Evolutionary conservation across 2,888 invertebrate species (phyloP).

Genomic region (Troides helena): DNA sequence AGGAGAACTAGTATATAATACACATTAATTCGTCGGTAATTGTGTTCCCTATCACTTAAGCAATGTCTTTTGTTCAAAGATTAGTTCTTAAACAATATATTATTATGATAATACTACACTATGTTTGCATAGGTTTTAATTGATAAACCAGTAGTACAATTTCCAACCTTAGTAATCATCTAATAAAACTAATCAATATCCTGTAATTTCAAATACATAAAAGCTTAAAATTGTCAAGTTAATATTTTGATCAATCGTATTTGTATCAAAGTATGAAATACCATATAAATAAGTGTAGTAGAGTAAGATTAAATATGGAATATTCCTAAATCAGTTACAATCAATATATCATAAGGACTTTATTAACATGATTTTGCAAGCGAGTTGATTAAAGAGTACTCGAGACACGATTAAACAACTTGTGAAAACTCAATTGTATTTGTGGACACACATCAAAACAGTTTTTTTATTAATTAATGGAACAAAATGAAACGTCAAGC

Average conservation of each 20-base stretch:
- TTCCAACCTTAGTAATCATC: neutral
- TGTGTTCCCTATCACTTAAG: neutral
- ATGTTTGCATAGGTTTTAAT: neutral
- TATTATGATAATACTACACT: neutral
- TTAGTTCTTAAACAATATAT: neutral
- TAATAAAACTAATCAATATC: too few species aligned
- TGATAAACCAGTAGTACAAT: neutral
- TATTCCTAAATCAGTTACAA: constrained; percentile 5
- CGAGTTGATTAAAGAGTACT: constrained; percentile 18
- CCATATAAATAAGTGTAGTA: neutral
- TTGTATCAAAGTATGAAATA: neutral
- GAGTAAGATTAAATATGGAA: neutral
- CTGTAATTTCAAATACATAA: too few species aligned
- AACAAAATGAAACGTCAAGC: constrained; percentile 10
- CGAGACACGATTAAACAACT: constrained; percentile 11
- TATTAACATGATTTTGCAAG: constrained; percentile 16
- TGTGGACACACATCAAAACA: neutral
- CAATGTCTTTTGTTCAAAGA: neutral
- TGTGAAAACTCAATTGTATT: constrained; percentile 5
- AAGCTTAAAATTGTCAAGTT: too few species aligned
- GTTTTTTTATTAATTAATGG: neutral
- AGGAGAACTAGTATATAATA: neutral
- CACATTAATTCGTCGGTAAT: neutral
- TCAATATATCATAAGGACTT: constrained; percentile 2
- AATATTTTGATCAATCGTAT: too few species aligned